Evolutionary conservation across 2,888 invertebrate genomes (phyloP), one percentile per base, ranked within the genome.

Genomic region (Gasteruption jaculator): DNA sequence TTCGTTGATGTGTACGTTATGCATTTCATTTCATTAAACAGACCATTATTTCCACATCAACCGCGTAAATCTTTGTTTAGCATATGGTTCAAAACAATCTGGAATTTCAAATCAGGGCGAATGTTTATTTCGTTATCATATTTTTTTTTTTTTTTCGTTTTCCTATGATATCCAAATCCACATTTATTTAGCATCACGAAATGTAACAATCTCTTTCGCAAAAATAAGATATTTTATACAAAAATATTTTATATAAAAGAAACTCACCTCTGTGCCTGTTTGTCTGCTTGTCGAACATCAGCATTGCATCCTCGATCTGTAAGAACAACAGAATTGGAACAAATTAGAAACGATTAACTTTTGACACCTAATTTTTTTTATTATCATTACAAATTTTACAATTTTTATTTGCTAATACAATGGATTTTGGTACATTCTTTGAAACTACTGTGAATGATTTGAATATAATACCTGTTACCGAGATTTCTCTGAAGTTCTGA

Each of bases 221-320:
- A 21, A 32, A 41, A 32, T 4, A 12, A 20, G 11, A 18, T 38
- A 31, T n/a, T n/a, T n/a, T n/a, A n/a, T n/a, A n/a, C n/a, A n/a
- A n/a, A n/a, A 3, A 29, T 34, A n/a, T n/a, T 1, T 15, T 19
- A 37, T 18, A 12, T 12, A 39, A 33, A 31, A 26, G n/a, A n/a
- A n/a, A 61, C 67, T 68, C 43, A 91, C 91, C 91, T 90, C 99
- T 89, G 81, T 99, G 99, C 79, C 99, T 88, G 82, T 97, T 97
- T 72, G 99, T 99, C 75, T 96, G 94, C 83, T 99, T 99, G 79
- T 99, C 99, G 78, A 97, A 99, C 99, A 99, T 99, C 74, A 99
- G 84, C 97, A 99, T 99, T 65, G 97, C 96, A 74, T 96, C 96
- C 77, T 96, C 95, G 74, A 96, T 94, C 94, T 95, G 88, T 50